Base-by-base conservation (phyloP, 2,888 invertebrate species). In the Caenorhabditis sp. region DNA sequence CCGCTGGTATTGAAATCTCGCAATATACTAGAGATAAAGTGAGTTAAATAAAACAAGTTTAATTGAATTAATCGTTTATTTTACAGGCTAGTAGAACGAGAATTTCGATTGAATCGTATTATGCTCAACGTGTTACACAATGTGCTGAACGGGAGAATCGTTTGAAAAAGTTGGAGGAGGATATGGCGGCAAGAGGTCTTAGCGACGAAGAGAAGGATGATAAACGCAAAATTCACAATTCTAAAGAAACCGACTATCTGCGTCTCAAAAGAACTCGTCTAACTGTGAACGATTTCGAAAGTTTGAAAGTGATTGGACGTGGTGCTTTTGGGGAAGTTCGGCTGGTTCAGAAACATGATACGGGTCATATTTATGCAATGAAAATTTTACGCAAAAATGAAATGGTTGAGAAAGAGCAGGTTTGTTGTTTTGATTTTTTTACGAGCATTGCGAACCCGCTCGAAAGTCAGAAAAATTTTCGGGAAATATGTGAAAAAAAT, bases 291-390 rank as follows among this genome's bases (percentile, higher is more conserved):
- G 97, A 99, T 90, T 99, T 99, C 88, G 97, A 97, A 89, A 95
- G 97, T 17, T 91, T 99, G 71, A 99, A 97, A 76, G 84, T 96
- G 78, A 91, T 91, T 63, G 91, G 90, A 19, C 83, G 90, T 78
- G 91, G 91, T 50, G 91, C 91, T 43, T 91, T 91, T 83, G 90
- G 90, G 58, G 90, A 91, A 88, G 97, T 97, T 66, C 93, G 99
- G 79, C 91, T 99, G 71, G 99, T 97, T 64, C 99, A 99, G 90
- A 99, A 99, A 90, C 95, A 95, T 89, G 99, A 99, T 89, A 99
- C 97, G 1, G 99, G 99, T 4, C 97, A 99, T 90, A 95, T 99
- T 62, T 99, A 97, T 89, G 99, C 99, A 50, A 99, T 99, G 99
- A 99, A 99, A 90, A 99, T 99, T 88, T 92, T 99, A 66, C 92